phyloP scores from a whole-genome alignment of 2,888 invertebrate species.

The Pterostichus niger region DNA sequence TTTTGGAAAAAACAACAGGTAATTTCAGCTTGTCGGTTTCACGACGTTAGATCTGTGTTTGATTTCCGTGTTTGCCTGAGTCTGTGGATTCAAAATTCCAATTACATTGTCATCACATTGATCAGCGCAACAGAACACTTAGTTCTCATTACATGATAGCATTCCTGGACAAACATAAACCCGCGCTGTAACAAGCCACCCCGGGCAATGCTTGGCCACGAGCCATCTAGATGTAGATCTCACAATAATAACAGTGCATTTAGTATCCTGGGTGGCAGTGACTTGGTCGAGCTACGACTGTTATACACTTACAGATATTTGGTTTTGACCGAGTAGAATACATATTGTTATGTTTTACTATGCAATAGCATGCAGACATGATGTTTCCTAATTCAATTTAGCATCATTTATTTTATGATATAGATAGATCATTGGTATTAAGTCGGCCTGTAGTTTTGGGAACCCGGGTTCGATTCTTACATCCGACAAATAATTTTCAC shows the following conservation, averaged over 20 bases:
- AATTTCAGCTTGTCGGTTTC: constrained; percentile 14
- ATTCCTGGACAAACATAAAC: constrained; percentile 45
- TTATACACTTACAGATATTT: neutral
- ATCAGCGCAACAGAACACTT: constrained; percentile 37
- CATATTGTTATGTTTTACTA: no score
- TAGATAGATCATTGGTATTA: no score
- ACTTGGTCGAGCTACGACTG: neutral
- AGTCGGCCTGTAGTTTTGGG: no score
- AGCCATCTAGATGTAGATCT: constrained; percentile 62
- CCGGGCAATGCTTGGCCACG: constrained; percentile 25
- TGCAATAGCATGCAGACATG: no score
- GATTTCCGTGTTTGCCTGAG: constrained; percentile 32
- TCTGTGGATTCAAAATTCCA: constrained; percentile 39
- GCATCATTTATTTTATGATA: no score
- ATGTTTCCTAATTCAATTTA: no score
- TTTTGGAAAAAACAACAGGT: neutral
- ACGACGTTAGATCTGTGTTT: constrained; percentile 12
- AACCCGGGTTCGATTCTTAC: no score
- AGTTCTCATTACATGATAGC: constrained; percentile 48
- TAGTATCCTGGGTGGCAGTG: constrained; percentile 54
- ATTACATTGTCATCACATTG: constrained; percentile 56
- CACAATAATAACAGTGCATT: constrained; percentile 63
- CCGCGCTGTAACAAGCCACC: constrained; percentile 39
- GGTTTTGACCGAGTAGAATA: neutral
- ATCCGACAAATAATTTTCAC: no score